Evolutionary conservation across 2,797 vertebrate species (phyloP).

Genomic region (Limnodromus scolopaceus): DNA sequence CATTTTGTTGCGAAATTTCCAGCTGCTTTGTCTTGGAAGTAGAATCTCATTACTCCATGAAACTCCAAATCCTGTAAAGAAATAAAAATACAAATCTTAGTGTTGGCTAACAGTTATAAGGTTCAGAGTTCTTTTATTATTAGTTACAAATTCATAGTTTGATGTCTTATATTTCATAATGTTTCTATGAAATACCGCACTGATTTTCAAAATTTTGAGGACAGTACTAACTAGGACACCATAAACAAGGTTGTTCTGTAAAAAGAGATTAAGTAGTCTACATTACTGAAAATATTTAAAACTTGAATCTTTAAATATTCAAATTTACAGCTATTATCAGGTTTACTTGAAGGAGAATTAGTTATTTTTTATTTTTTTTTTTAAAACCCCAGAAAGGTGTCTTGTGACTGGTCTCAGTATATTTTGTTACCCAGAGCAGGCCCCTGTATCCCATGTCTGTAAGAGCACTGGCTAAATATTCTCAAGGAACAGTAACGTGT

Average conservation of each 20-base stretch:
- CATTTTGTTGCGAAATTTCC: slow-evolving; percentile 99
- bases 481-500: fast-evolving
- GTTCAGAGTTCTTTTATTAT: background rate
- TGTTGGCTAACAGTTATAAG: background rate
- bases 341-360: background rate
- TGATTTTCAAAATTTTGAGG: background rate
- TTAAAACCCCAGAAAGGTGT: background rate
- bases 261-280: background rate
- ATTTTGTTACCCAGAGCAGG: background rate
- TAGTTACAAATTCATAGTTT: background rate
- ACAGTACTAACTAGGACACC: background rate
- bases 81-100: slow-evolving; percentile 1
- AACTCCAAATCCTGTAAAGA: slow-evolving; percentile 92
- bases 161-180: too few species aligned
- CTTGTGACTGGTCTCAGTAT: background rate
- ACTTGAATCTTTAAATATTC: background rate
- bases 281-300: background rate
- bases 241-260: background rate
- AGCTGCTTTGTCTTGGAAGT: slow-evolving; percentile 98
- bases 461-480: background rate
- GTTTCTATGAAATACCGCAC: background rate
- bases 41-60: slow-evolving; percentile 99
- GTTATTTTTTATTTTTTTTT: background rate
- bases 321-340: background rate
- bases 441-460: background rate